Evolutionary conservation across 53 echinoderm and acorn worm genomes (phyloP).

Genomic region (Actinopyga echinites): DNA sequence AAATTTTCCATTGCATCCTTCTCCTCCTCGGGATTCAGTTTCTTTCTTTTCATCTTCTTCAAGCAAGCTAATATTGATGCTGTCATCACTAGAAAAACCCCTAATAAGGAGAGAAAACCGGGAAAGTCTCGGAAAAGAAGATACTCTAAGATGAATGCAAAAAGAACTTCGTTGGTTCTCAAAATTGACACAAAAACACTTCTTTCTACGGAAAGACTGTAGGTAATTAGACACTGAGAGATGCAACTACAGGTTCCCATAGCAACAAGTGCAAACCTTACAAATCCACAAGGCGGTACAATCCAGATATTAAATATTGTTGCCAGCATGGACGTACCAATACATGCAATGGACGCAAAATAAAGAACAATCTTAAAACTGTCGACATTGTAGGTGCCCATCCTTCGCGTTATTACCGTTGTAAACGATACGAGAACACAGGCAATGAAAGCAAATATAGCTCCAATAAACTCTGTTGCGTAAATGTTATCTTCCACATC

Average conservation of each 20-base stretch:
- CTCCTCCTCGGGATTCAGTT: too few relatives aligned
- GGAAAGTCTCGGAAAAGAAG: conserved; percentile 7
- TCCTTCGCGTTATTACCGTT: conserved; percentile 1
- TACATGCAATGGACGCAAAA: not conserved
- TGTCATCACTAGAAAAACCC: conserved; percentile 8
- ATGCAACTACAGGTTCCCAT: not conserved
- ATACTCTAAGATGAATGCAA: conserved; percentile 5
- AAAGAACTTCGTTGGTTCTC: conserved; percentile 25
- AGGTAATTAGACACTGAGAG: not conserved
- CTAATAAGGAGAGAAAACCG: not conserved
- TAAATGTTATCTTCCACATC: not conserved
- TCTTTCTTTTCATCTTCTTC: not conserved
- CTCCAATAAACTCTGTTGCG: conserved; percentile 26
- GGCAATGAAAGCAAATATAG: not conserved
- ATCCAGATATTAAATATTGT: not conserved
- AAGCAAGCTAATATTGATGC: not conserved
- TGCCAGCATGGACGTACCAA: not conserved
- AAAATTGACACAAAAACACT: conserved; percentile 17
- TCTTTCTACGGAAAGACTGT: not conserved
- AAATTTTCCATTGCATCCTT: too few relatives aligned
- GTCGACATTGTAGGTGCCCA: conserved; percentile 6
- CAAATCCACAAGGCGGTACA: conserved; percentile 1
- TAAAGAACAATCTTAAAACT: not conserved
- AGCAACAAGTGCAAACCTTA: conserved; percentile 6
- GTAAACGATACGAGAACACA: not conserved